Evolutionary conservation across 2,888 invertebrate genomes (phyloP).

Genomic region (Hofmannophila pseudospretella): DNA sequence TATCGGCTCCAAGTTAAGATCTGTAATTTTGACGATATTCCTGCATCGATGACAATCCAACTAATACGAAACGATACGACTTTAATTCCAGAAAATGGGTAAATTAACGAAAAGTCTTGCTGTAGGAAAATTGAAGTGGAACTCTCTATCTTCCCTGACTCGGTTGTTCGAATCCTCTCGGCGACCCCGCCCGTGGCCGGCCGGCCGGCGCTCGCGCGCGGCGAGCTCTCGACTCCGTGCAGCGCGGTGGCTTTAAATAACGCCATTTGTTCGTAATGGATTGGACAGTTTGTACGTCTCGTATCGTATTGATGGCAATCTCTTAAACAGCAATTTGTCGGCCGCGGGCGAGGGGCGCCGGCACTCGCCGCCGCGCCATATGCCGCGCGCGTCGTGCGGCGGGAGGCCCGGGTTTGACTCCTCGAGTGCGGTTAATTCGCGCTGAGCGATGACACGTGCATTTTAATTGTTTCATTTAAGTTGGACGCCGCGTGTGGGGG

Average conservation of each 20-base stretch:
- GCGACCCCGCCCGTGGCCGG: no score
- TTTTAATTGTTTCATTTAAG: constrained; percentile 49
- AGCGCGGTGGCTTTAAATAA: constrained; percentile 37
- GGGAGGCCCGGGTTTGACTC: constrained; percentile 17
- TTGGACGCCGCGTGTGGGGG: no score
- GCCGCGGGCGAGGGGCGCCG: constrained; percentile 24
- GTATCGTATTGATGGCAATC: constrained; percentile 62
- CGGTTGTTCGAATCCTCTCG: background rate
- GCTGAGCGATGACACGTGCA: constrained; percentile 25
- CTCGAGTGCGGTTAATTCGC: constrained; percentile 20
- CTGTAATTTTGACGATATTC: no score
- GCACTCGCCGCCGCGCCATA: constrained; percentile 50
- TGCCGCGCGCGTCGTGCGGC: constrained; percentile 37
- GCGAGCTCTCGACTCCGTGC: constrained; percentile 10
- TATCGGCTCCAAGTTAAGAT: no score
- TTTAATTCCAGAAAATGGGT: no score
- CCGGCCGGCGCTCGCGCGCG: background rate
- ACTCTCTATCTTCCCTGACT: background rate
- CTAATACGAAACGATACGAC: no score
- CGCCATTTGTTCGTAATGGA: constrained; percentile 71
- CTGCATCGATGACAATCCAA: no score
- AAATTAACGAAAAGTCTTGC: no score
- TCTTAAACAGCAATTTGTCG: constrained; percentile 68
- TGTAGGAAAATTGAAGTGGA: no score
- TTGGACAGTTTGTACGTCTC: constrained; percentile 49